Conservation (phyloP, 2,113 vertebrate genomes). For the Dolichallabes microphthalmus region DNA sequence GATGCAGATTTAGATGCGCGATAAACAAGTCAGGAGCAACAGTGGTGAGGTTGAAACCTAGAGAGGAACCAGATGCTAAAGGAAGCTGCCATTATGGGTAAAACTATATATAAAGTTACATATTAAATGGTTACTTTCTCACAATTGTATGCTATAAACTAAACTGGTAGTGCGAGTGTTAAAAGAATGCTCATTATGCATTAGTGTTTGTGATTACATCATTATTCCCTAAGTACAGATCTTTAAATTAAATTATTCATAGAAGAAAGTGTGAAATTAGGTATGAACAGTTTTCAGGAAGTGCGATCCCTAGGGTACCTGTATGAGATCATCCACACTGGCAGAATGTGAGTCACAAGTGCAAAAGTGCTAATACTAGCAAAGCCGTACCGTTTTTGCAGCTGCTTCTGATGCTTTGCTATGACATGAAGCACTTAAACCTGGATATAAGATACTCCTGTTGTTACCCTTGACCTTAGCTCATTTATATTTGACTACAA, state of each 20-base stretch:
- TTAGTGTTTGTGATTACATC: not conserved
- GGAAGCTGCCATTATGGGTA: not conserved
- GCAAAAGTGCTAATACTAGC: not conserved
- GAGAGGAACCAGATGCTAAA: not conserved
- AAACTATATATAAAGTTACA: too few relatives aligned
- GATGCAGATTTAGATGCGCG: not conserved
- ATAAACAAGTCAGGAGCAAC: not conserved
- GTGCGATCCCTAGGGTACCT: not conserved
- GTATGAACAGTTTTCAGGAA: not conserved
- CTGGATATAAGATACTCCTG: not conserved
- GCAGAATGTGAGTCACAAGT: not conserved
- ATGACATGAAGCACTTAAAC: not conserved
- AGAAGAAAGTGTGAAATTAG: not conserved
- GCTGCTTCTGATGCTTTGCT: not conserved
- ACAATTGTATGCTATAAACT: not conserved
- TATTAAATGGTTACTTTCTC: not conserved
- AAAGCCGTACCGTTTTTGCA: not conserved
- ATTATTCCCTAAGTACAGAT: not conserved
- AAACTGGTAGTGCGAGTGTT: not conserved
- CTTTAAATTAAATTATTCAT: not conserved
- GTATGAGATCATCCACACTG: not conserved
- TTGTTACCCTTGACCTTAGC: not conserved
- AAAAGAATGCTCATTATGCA: not conserved
- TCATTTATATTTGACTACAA: not conserved
- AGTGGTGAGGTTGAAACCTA: not conserved